These are phyloP conservation scores for Mormyrus lacerda DNA, from an alignment of 2,113 vertebrate species.

Conservation along the genomic window DNA sequence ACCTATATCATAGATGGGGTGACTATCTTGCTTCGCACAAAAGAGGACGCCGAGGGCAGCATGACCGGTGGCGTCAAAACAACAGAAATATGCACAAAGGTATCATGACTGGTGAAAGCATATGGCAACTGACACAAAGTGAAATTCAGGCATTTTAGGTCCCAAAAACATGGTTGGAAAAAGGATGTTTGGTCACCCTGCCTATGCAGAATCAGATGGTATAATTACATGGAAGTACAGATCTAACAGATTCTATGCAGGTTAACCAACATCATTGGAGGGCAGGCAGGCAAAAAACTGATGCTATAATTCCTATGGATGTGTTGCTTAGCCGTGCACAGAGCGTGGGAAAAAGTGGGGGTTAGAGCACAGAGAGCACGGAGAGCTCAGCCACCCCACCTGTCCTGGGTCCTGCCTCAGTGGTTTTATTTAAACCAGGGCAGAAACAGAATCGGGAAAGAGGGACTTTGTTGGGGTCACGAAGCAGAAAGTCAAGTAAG, in stretches of 20 bases:
- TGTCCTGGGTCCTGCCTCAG: neutral
- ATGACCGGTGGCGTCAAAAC: neutral
- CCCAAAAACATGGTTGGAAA: neutral
- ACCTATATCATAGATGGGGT: neutral
- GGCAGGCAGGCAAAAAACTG: neutral
- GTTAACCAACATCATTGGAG: neutral
- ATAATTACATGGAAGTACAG: neutral
- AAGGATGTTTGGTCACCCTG: neutral
- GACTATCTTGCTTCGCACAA: neutral
- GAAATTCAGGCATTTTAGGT: neutral
- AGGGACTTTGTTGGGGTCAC: neutral
- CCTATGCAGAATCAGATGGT: neutral
- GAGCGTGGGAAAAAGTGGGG: neutral
- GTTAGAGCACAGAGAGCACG: too few species aligned
- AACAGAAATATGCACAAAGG: neutral
- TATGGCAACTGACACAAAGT: neutral
- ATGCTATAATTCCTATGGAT: neutral
- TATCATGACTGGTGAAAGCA: neutral
- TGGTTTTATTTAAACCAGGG: neutral
- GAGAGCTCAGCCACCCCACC: neutral
- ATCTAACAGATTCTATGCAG: neutral
- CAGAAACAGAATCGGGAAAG: neutral
- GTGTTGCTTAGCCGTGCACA: neutral
- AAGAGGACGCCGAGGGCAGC: neutral
- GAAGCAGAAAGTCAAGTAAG: neutral